phyloP scores from a whole-genome alignment of 1,140 invertebrate species.

The Samia ricini region DNA sequence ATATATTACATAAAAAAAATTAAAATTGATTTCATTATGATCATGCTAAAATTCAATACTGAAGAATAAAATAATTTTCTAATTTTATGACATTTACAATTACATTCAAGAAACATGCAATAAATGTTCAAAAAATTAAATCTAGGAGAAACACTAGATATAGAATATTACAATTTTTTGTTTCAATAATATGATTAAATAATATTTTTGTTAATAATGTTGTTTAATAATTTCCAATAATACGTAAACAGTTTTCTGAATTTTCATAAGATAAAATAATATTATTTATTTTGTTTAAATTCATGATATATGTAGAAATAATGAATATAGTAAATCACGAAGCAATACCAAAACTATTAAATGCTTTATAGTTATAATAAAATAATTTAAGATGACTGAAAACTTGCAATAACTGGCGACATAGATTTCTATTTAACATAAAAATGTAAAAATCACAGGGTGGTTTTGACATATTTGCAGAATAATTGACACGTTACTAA shows the following conservation, averaged over 20 bases:
- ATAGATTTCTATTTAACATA: constrained; percentile 14
- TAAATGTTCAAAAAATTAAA: not conserved
- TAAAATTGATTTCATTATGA: too few relatives aligned
- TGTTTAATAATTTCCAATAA: too few relatives aligned
- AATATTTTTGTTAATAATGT: too few relatives aligned
- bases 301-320: not conserved
- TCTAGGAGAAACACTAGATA: too few relatives aligned
- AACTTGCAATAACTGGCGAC: constrained; percentile 25
- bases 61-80: too few relatives aligned
- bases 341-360: not conserved
- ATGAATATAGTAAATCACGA: not conserved
- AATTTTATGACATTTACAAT: not conserved
- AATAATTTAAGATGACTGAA: not conserved
- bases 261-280: too few relatives aligned
- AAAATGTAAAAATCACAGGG: constrained; percentile 24
- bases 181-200: too few relatives aligned
- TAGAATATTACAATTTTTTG: too few relatives aligned
- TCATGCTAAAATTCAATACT: too few relatives aligned
- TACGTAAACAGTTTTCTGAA: too few relatives aligned
- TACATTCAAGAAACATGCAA: not conserved
- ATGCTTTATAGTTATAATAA: not conserved
- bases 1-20: too few relatives aligned
- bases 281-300: not conserved
- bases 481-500: not conserved
- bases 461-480: constrained; percentile 21